Evolutionary conservation across 2,797 vertebrate genomes (phyloP), one percentile per base, ranked within the genome.

Genomic region (Leptodactylus fallax): DNA sequence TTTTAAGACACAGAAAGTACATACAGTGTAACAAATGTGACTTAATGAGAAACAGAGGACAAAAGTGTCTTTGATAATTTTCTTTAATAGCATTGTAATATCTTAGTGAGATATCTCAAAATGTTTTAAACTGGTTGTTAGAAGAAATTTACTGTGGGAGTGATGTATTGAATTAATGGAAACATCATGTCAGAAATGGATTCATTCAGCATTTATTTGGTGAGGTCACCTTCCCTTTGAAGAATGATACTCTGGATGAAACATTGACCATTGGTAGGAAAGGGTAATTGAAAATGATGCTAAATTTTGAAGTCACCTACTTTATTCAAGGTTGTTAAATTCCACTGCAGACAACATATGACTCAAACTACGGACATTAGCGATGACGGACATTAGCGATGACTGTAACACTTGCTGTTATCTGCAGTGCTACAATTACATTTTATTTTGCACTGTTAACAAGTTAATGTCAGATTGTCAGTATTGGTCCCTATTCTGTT

Each of bases 251-350:
- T 78, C 71, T 82, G 60, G 81, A 53, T 89, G 83, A 89, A 89
- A 80, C 83, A 88, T 81, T 88, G 77, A 88, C 87, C 87, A 88
- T 58, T 81, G 83, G 79, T 78, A 67, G 72, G 79, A 89, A 86
- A 89, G 87, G 87, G 83, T 86, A 89, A 89, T 88, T 88, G 87
- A 88, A 88, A 85, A 88, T 81, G 83, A 88, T 88, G 69, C 56
- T 88, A 85, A 85, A 81, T 88, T 81, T 88, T 71, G 63, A 86
- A 83, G 79, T 76, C 80, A 78, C 61, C 80, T 78, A 78, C 58
- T 83, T 78, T 87, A 83, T 78, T 69, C 80, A 87, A 87, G 86
- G 86, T 87, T 53, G 81, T 87, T 87, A 87, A 77, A 60, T 69
- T 77, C 86, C 82, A 83, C 49, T 58, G 47, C 60, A 84, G 58